Percentiles rank a stretch among this genome's conserved stretches.
phyloP scores from a whole-genome alignment of 1,140 invertebrate species.

The Drosophila kikkawai region DNA sequence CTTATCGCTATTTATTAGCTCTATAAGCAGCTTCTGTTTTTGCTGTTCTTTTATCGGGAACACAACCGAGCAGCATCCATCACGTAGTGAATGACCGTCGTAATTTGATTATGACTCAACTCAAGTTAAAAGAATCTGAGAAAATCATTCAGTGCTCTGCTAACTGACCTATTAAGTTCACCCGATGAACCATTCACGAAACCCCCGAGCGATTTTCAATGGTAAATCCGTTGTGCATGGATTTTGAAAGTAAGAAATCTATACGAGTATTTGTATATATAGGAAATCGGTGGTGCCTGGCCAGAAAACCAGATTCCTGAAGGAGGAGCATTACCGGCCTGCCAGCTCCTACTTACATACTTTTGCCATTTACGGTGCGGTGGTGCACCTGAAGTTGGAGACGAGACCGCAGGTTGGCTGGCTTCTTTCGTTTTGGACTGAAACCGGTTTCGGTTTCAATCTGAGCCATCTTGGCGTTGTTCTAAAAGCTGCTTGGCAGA shows the following conservation, averaged over 20 bases:
- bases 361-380: conserved; percentile 40
- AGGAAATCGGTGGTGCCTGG: conserved; percentile 13
- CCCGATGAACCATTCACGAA: conserved; percentile 28
- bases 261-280: not conserved
- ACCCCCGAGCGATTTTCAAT: conserved; percentile 9
- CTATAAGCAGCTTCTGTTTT: conserved; percentile 11
- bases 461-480: conserved; percentile 46
- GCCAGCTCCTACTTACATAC: conserved; percentile 46
- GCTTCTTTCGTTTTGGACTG: conserved; percentile 27
- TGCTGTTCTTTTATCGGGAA: conserved; percentile 14
- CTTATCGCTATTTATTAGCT: conserved; percentile 26
- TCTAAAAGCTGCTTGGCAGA: conserved; percentile 63
- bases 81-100: conserved; percentile 36
- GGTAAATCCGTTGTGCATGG: conserved; percentile 8
- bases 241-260: conserved; percentile 27
- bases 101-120: conserved; percentile 26
- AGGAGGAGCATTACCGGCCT: conserved; percentile 20
- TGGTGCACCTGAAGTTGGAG: conserved; percentile 45
- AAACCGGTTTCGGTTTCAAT: conserved; percentile 46
- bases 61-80: conserved; percentile 35
- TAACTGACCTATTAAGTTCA: conserved; percentile 26
- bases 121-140: not conserved
- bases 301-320: conserved; percentile 44
- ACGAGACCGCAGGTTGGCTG: conserved; percentile 37
- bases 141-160: conserved; percentile 29